Evolutionary conservation across 2,888 invertebrate species (phyloP).

Genomic region (Drosophila suboccidentalis): DNA sequence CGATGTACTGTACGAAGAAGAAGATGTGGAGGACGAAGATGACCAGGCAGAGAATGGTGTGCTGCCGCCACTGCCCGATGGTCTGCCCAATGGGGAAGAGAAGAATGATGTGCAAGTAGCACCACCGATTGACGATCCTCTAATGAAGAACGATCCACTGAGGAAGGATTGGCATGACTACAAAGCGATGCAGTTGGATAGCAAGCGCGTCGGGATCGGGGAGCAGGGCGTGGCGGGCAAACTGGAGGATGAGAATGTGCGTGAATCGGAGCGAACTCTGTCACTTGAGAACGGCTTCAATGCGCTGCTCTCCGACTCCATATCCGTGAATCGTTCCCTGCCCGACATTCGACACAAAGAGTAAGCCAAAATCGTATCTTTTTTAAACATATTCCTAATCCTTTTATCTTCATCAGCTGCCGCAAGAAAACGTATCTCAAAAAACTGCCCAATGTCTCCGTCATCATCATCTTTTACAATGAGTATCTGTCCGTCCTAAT

Average conservation of each 20-base stretch:
- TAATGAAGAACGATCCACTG: slow-evolving; percentile 86
- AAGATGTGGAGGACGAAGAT: slow-evolving; percentile 13
- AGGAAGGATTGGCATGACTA: slow-evolving; percentile 95
- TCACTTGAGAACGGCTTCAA: slow-evolving; percentile 98
- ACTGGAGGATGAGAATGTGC: slow-evolving; percentile 87
- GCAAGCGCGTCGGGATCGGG: slow-evolving; percentile 89
- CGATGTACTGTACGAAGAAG: neutral
- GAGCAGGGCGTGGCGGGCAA: slow-evolving; percentile 91
- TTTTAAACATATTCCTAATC: neutral
- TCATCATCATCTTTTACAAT: slow-evolving; percentile 97
- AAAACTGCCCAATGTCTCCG: slow-evolving; percentile 90
- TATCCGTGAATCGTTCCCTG: slow-evolving; percentile 94
- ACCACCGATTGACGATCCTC: slow-evolving; percentile 35
- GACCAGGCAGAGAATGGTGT: slow-evolving; percentile 14
- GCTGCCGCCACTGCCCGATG: neutral
- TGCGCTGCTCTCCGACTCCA: slow-evolving; percentile 95
- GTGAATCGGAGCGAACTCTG: slow-evolving; percentile 88
- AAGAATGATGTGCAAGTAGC: slow-evolving; percentile 40
- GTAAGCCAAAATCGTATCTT: slow-evolving; percentile 68
- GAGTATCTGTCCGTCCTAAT: slow-evolving; percentile 96
- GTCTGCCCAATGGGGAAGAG: neutral
- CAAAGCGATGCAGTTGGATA: slow-evolving; percentile 88
- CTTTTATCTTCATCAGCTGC: slow-evolving; percentile 66
- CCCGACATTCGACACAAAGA: slow-evolving; percentile 91
- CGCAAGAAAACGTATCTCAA: slow-evolving; percentile 76